Percentiles rank a stretch among this genome's conserved stretches.
phyloP scores from a whole-genome alignment of 2,888 invertebrate species.

The Melanophora roralis region DNA sequence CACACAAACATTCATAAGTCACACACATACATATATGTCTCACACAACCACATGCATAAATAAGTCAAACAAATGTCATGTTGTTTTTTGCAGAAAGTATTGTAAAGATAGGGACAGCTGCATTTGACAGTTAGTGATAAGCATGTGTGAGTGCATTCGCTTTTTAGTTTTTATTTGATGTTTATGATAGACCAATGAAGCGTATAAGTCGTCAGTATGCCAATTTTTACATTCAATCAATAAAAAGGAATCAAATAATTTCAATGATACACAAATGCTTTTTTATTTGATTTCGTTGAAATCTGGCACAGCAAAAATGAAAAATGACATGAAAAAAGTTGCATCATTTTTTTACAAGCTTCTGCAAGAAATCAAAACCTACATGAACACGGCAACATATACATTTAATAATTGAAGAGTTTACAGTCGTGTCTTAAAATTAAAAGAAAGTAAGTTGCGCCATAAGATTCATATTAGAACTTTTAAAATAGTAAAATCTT shows the following conservation, averaged over 20 bases:
- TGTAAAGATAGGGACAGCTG: conserved; percentile 64
- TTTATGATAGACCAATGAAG: conserved; percentile 15
- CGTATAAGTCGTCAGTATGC: conserved; percentile 58
- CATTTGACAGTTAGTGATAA: conserved; percentile 65
- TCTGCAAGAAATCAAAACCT: conserved; percentile 6
- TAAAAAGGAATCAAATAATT: conserved; percentile 50
- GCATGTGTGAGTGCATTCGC: not conserved
- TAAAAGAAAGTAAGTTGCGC: too few relatives aligned
- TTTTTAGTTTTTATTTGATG: not conserved
- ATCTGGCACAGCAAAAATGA: conserved; percentile 20
- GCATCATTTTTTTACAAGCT: conserved; percentile 42
- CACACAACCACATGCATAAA: conserved; percentile 21
- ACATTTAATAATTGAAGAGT: not conserved
- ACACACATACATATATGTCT: too few relatives aligned
- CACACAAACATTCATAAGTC: conserved; percentile 19
- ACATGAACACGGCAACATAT: not conserved
- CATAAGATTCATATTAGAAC: too few relatives aligned
- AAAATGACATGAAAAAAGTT: not conserved
- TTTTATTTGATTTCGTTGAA: conserved; percentile 24
- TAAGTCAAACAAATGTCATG: too few relatives aligned
- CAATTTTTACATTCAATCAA: conserved; percentile 59
- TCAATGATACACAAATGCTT: conserved; percentile 29
- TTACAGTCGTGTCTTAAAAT: not conserved
- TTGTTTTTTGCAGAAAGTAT: conserved; percentile 19
- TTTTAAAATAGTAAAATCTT: too few relatives aligned